Percentiles rank a stretch among this genome's conserved stretches.
Evolutionary conservation across 37 sponge, comb jelly and placozoan species (phyloP).

Genomic region (Crambe crambe): DNA sequence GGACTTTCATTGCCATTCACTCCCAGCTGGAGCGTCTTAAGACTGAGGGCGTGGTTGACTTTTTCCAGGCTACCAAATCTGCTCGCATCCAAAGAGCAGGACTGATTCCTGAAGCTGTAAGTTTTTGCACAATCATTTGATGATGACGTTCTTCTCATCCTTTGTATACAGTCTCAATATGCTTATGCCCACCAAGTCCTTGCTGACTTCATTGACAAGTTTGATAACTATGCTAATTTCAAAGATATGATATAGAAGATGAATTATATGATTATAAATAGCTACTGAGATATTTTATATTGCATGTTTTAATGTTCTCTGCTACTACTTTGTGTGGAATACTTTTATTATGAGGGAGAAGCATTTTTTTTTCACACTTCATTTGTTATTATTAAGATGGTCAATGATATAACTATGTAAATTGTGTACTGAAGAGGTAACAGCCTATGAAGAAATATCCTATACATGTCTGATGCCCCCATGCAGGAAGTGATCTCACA

Average conservation of each 20-base stretch:
- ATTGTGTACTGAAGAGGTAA: too few species aligned
- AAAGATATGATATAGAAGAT: constrained; percentile 31
- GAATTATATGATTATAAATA: too few species aligned
- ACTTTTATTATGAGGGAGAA: too few species aligned
- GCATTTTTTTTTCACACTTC: too few species aligned
- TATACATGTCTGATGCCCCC: too few species aligned
- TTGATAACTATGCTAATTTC: constrained; percentile 65
- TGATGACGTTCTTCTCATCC: constrained; percentile 5
- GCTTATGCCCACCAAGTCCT: constrained; percentile 53
- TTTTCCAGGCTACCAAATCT: constrained; percentile 65
- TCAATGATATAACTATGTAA: too few species aligned
- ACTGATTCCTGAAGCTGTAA: constrained; percentile 53
- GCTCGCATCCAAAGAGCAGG: constrained; percentile 56
- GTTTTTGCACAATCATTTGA: constrained; percentile 6
- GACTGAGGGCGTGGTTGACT: constrained; percentile 66
- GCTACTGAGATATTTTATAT: too few species aligned
- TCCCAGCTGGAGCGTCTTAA: constrained; percentile 65
- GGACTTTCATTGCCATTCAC: constrained; percentile 43
- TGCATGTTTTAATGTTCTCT: too few species aligned
- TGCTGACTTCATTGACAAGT: constrained; percentile 58
- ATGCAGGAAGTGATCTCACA: too few species aligned
- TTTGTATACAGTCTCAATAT: constrained; percentile 51
- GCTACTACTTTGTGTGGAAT: too few species aligned
- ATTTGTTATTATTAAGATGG: too few species aligned
- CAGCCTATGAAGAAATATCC: too few species aligned